A percentile compares a stretch with the other conserved stretches of the same genome.
Evolutionary conservation across 92 coral and sea anemone species (phyloP).

Genomic region (Galaxea fascicularis): DNA sequence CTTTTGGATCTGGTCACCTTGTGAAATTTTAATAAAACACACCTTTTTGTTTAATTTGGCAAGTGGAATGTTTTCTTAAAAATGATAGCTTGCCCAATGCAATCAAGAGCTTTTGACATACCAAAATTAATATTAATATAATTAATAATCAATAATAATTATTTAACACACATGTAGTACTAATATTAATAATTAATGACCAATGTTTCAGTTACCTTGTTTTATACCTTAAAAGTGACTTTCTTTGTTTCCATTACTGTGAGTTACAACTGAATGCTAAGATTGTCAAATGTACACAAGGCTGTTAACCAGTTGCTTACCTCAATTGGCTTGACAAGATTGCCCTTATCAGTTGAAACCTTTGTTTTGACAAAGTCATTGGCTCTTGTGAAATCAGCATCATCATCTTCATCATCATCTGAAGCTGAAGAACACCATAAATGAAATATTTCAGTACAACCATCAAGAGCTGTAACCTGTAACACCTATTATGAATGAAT

Average conservation of each 20-base stretch:
- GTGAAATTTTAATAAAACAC: background rate
- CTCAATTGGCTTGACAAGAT: slow-evolving; percentile 30
- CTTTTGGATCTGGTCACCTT: background rate
- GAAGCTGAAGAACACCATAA: background rate
- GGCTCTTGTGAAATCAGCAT: background rate
- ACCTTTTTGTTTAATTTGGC: background rate
- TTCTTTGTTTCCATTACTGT: too few species aligned
- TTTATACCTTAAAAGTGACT: too few species aligned
- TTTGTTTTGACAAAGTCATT: slow-evolving; percentile 14
- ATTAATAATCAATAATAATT: too few species aligned
- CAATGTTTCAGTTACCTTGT: too few species aligned
- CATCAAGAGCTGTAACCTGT: too few species aligned
- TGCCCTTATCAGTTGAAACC: slow-evolving; percentile 17
- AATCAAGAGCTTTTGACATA: too few species aligned
- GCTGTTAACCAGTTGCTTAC: background rate
- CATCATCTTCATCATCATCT: slow-evolving; percentile 18
- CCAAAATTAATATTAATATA: too few species aligned
- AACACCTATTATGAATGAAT: background rate
- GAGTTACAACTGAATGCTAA: too few species aligned
- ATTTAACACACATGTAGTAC: too few species aligned
- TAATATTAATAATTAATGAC: too few species aligned
- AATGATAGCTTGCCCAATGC: too few species aligned
- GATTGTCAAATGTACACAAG: too few species aligned
- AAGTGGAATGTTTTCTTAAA: background rate
- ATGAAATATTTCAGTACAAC: background rate